Evolutionary conservation across 2,797 vertebrate genomes (phyloP).

Genomic region (Babyrousa celebensis): DNA sequence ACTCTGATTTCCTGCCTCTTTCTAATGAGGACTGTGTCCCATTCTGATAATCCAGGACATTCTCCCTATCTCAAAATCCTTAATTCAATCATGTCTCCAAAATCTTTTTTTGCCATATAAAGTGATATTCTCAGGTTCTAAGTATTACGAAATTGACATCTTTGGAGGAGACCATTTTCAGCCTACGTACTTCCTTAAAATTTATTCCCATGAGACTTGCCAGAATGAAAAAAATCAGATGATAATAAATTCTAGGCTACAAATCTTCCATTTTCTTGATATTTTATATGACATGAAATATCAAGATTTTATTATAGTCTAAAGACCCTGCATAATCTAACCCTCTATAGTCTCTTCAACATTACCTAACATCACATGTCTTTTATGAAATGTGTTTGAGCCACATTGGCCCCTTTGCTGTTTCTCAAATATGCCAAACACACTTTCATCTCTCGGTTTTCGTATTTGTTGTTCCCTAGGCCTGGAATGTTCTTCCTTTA

Average conservation of each 20-base stretch:
- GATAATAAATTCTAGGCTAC: background rate
- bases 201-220: background rate
- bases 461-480: background rate
- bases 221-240: background rate
- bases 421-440: background rate
- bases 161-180: background rate
- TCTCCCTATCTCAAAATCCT: background rate
- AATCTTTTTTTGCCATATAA: background rate
- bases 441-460: background rate
- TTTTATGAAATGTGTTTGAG: background rate
- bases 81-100: background rate
- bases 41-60: background rate
- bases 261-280: background rate
- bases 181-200: background rate
- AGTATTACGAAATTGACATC: background rate
- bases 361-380: background rate
- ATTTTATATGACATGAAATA: conserved; percentile 11
- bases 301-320: background rate
- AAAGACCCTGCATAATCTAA: background rate
- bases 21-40: background rate
- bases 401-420: background rate
- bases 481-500: background rate
- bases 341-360: background rate
- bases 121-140: background rate
- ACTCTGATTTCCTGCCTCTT: background rate